Conservation (phyloP, 2,888 invertebrate genomes). For the Aproaerema taeniolella region DNA sequence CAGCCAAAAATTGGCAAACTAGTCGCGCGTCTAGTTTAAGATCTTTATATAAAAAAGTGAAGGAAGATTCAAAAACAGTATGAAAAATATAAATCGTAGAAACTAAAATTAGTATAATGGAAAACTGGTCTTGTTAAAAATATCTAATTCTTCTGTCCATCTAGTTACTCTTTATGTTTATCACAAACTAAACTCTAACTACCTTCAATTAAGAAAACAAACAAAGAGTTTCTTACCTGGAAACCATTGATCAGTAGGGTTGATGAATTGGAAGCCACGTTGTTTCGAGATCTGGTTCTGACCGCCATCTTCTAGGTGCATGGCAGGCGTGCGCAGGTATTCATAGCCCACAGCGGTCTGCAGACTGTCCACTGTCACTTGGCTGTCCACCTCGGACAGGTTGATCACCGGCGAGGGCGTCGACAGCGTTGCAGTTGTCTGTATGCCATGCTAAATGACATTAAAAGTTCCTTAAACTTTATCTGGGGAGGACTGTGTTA, state of each 20-base stretch:
- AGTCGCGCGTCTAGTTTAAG: too few species aligned
- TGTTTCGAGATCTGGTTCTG: slow-evolving; percentile 83
- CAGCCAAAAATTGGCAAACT: too few species aligned
- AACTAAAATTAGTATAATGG: too few species aligned
- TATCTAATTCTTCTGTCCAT: too few species aligned
- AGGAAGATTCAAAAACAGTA: too few species aligned
- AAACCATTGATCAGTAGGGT: slow-evolving; percentile 93
- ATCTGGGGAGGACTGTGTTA: slow-evolving; percentile 32
- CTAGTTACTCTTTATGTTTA: too few species aligned
- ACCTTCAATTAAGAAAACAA: too few species aligned
- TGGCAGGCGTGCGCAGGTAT: slow-evolving; percentile 85
- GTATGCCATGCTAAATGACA: slow-evolving; percentile 84
- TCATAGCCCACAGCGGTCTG: slow-evolving; percentile 90
- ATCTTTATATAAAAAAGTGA: too few species aligned
- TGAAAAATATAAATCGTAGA: too few species aligned
- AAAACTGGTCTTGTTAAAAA: too few species aligned
- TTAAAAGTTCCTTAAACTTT: slow-evolving; percentile 60
- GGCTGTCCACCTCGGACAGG: slow-evolving; percentile 84
- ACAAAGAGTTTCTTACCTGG: slow-evolving; percentile 81
- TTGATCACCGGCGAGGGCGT: slow-evolving; percentile 89
- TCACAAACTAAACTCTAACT: too few species aligned
- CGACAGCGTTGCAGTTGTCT: slow-evolving; percentile 91
- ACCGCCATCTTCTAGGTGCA: slow-evolving; percentile 84
- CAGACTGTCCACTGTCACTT: slow-evolving; percentile 83
- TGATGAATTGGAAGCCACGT: slow-evolving; percentile 89